Evolutionary conservation across 2,888 invertebrate species (phyloP).

Genomic region (Thyatira batis): DNA sequence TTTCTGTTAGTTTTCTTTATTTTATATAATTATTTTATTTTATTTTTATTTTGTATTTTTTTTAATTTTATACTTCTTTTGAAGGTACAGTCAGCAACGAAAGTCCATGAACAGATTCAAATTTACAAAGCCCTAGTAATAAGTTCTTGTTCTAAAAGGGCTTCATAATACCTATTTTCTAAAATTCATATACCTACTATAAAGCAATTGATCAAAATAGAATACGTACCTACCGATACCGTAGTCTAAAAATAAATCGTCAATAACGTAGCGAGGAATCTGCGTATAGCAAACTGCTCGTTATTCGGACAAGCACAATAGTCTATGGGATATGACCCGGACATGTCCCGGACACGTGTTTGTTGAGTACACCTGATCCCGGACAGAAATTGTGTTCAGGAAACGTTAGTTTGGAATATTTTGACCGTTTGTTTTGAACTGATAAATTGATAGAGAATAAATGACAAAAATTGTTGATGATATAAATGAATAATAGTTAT

Average conservation of each 20-base stretch:
- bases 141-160: too few relatives aligned
- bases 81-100: too few relatives aligned
- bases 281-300: background rate
- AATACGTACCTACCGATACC: background rate
- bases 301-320: background rate
- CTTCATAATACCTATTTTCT: too few relatives aligned
- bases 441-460: background rate
- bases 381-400: background rate
- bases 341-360: background rate
- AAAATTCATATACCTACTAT: background rate
- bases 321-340: background rate
- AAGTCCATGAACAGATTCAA: too few relatives aligned
- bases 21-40: too few relatives aligned
- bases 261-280: background rate
- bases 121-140: too few relatives aligned
- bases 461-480: background rate
- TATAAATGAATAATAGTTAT: too few relatives aligned
- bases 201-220: background rate
- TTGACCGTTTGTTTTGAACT: background rate
- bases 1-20: too few relatives aligned
- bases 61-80: too few relatives aligned
- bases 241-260: background rate
- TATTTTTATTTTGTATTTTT: too few relatives aligned
- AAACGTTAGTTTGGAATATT: background rate
- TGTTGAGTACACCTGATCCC: background rate